Conservation (phyloP, 2,113 vertebrate genomes). For the Paralichthys olivaceus region DNA sequence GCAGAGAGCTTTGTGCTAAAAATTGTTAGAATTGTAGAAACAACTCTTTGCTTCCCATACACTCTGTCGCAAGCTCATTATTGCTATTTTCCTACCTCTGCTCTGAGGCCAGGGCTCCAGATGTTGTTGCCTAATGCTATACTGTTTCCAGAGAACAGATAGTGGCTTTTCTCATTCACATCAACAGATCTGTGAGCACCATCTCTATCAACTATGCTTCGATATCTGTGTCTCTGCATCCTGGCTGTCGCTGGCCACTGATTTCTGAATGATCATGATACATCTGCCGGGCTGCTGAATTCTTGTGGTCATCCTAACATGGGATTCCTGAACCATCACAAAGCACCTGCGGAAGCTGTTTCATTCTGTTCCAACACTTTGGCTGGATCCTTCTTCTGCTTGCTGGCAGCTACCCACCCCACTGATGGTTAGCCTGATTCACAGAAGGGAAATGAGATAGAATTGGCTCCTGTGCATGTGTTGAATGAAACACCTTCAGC, state of each 20-base stretch:
- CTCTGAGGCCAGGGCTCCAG: slow-evolving; percentile 32
- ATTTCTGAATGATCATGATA: slow-evolving; percentile 48
- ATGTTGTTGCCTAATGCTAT: slow-evolving; percentile 29
- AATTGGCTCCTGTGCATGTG: slow-evolving; percentile 21
- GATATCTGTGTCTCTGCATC: slow-evolving; percentile 8
- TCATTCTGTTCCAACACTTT: slow-evolving; percentile 35
- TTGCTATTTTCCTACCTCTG: slow-evolving; percentile 16
- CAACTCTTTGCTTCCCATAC: slow-evolving; percentile 3
- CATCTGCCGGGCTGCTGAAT: slow-evolving; percentile 35
- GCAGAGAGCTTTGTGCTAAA: slow-evolving; percentile 25
- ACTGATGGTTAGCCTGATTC: slow-evolving; percentile 30
- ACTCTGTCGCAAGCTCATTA: slow-evolving; percentile 31
- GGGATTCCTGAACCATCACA: slow-evolving; percentile 38
- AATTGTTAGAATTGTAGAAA: slow-evolving; percentile 31
- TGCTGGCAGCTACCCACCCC: slow-evolving; percentile 37
- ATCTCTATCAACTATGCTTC: slow-evolving; percentile 13
- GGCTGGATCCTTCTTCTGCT: slow-evolving; percentile 27
- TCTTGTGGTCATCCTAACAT: slow-evolving; percentile 33
- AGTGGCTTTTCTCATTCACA: slow-evolving; percentile 27
- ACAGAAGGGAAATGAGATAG: slow-evolving; percentile 17
- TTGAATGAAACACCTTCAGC: slow-evolving; percentile 19
- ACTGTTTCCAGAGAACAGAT: slow-evolving; percentile 22
- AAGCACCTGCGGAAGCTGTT: slow-evolving; percentile 39
- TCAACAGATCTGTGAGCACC: slow-evolving; percentile 27
- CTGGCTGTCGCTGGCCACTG: slow-evolving; percentile 32